Evolutionary conservation across 2,113 vertebrate genomes (phyloP).

Genomic region (Smithornis capensis): DNA sequence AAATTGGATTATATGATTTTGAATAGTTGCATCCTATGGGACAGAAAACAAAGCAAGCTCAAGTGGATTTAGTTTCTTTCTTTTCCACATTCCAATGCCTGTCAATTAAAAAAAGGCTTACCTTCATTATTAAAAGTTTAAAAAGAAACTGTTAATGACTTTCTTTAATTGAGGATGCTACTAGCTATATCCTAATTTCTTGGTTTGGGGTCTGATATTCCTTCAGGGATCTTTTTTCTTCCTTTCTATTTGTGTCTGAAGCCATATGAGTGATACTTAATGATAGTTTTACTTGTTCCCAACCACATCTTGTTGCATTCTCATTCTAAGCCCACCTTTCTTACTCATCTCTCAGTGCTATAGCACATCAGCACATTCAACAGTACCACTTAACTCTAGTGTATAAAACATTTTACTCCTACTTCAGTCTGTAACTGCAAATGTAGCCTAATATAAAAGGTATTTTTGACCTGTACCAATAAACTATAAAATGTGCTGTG

Average conservation of each 20-base stretch:
- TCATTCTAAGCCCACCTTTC: neutral
- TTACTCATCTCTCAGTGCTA: neutral
- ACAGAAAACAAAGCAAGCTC: neutral
- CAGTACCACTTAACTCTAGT: neutral
- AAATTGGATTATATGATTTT: neutral
- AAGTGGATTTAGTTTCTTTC: neutral
- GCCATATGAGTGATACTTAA: neutral
- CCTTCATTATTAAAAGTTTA: neutral
- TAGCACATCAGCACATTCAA: neutral
- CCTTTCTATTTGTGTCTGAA: neutral
- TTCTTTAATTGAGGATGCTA: neutral
- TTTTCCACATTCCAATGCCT: neutral
- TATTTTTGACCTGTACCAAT: slow-evolving; percentile 13
- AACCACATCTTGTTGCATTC: neutral
- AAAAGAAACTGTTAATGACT: neutral
- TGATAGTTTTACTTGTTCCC: neutral
- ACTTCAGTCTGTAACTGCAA: neutral
- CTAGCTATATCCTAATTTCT: neutral
- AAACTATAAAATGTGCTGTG: neutral
- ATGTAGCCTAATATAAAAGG: slow-evolving; percentile 6
- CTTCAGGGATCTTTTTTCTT: neutral
- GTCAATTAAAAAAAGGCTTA: neutral
- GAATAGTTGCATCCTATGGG: neutral
- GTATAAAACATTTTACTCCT: slow-evolving; percentile 7
- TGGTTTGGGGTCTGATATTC: neutral